Base-by-base conservation (phyloP, 2,888 invertebrate genomes). In the Bellardia bayeri region DNA sequence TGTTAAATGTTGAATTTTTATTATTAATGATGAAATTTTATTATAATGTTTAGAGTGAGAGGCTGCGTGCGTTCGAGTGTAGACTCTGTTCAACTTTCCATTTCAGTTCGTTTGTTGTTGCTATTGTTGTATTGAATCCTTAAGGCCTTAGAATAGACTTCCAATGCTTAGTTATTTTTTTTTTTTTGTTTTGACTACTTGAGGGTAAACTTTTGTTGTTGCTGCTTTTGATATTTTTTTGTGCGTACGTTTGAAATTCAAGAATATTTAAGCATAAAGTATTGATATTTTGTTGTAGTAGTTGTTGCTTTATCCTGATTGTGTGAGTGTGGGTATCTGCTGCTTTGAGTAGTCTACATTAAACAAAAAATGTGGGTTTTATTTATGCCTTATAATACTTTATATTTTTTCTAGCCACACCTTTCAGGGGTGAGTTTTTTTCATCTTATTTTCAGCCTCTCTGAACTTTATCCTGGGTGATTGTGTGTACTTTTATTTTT, bases 341-440 rank as follows among this genome's bases (percentile, higher is more conserved):
- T 54, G 51, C 84, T 80, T 51, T 71, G 78, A 45, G 71, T 71
- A 85, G 69, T 56, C 51, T 66, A 72, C 68, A 58, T 82, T 71
- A 71, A 23, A 16, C 45, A 74, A 64, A 89, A 89, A 89, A 89
- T 89, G 87, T 88, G 90, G 88, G 88, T 85, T 82, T 72, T 51
- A 80, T 76, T 71, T 66, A 40, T 81, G 51, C 64, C 63, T 75
- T 68, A 79, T 42, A 78, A 45, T 79, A 51, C 76, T 16, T 89
- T 54, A 56, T 23, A 23, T 23, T 56, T 71, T 78, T 84, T 85
- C 76, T 84, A 90, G 92, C 92, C 92, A 92, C 92, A 92, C 92
- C 92, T 92, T 92, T 91, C 88, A 90, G 91, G 92, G 92, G 92
- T 91, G 91, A 91, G 90, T 91, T 90, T 85, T 82, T 86, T 82